Conservation (phyloP, 2,888 invertebrate species). For the Leptopterna dolabrata region DNA sequence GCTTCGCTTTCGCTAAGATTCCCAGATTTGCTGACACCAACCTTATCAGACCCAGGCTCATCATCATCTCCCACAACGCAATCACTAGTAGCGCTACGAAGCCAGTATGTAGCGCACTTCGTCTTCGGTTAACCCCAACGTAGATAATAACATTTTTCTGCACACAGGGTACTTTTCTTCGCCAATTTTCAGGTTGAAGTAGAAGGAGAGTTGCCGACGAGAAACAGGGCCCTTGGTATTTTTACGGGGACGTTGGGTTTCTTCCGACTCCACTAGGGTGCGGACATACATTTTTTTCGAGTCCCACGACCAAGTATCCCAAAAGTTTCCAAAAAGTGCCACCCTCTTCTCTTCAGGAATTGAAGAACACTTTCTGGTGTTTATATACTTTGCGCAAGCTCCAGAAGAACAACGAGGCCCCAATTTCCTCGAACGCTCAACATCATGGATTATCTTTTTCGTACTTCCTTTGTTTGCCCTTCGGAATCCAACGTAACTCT, state of each 20-base stretch:
- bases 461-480: background rate
- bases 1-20: background rate
- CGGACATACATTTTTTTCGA: background rate
- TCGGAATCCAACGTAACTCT: slow-evolving; percentile 13
- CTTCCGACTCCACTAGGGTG: background rate
- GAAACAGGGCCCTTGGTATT: background rate
- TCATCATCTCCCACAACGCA: background rate
- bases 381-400: background rate
- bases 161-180: background rate
- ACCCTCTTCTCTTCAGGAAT: background rate
- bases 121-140: background rate
- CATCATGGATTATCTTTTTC: slow-evolving; percentile 14
- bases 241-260: background rate
- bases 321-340: slow-evolving; percentile 2
- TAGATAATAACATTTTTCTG: slow-evolving; percentile 2
- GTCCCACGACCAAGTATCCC: background rate
- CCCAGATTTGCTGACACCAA: background rate
- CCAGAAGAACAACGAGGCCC: slow-evolving; percentile 14
- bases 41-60: background rate
- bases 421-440: background rate
- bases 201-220: background rate
- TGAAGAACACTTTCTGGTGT: slow-evolving; percentile 7
- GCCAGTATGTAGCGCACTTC: slow-evolving; percentile 14
- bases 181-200: background rate
- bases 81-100: background rate